Percentiles rank a stretch among this genome's conserved stretches.
These are phyloP conservation scores for Andrena fulva DNA, from an alignment of 2,888 invertebrate species.

Conservation along the genomic window DNA sequence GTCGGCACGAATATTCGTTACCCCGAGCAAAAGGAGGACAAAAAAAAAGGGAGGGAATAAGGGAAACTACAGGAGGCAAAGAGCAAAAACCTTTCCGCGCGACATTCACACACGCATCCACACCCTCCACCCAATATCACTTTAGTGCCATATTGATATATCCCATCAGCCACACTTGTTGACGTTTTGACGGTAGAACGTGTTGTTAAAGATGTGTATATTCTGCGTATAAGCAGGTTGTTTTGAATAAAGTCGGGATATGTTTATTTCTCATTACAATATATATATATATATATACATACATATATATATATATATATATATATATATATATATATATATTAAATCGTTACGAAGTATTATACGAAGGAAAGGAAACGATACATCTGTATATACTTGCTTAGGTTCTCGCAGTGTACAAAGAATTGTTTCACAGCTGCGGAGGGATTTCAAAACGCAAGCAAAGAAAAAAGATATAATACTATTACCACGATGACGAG, in stretches of 20 bases:
- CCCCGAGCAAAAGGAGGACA: background rate
- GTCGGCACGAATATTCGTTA: slow-evolving; percentile 25
- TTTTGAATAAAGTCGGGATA: slow-evolving; percentile 70
- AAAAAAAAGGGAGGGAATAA: background rate
- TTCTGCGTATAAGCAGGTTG: slow-evolving; percentile 69
- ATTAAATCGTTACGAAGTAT: slow-evolving; percentile 66
- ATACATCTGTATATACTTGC: slow-evolving; percentile 57
- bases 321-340: slow-evolving; percentile 21
- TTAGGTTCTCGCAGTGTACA: slow-evolving; percentile 61
- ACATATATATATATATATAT: slow-evolving; percentile 8
- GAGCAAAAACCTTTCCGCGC: slow-evolving; percentile 50
- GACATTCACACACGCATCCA: slow-evolving; percentile 51
- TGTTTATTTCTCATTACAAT: slow-evolving; percentile 67
- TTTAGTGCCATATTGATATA: slow-evolving; percentile 79
- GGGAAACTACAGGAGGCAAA: background rate
- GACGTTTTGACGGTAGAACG: slow-evolving; percentile 73
- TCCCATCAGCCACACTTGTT: slow-evolving; percentile 73
- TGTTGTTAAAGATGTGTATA: slow-evolving; percentile 75
- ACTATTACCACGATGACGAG: slow-evolving; percentile 2
- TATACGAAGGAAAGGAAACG: slow-evolving; percentile 27
- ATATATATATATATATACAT: slow-evolving; percentile 13
- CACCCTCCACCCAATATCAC: slow-evolving; percentile 69
- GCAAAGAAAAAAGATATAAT: slow-evolving; percentile 1
- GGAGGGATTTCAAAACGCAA: slow-evolving; percentile 30
- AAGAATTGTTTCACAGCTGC: slow-evolving; percentile 52